Conservation (phyloP, 2,113 vertebrate species). For the Corvus cornix region DNA sequence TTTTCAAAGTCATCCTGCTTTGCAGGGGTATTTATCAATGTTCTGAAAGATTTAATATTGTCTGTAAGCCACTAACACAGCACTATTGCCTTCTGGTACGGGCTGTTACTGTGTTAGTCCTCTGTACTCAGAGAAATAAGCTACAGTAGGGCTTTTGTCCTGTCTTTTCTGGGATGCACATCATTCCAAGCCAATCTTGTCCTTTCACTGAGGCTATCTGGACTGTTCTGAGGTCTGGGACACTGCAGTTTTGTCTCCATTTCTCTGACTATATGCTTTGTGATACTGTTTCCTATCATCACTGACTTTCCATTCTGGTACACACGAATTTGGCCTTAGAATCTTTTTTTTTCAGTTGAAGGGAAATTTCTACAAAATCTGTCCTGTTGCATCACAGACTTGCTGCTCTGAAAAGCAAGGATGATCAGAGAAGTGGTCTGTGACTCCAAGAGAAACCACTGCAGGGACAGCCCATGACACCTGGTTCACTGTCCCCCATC, state of each 20-base stretch:
- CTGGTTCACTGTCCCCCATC: background rate
- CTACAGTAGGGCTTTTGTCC: constrained; percentile 53
- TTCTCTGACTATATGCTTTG: constrained; percentile 59
- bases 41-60: background rate
- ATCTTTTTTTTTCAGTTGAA: background rate
- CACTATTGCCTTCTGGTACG: constrained; percentile 13
- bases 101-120: constrained; percentile 12
- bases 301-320: background rate
- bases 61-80: background rate
- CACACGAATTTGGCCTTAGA: background rate
- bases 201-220: constrained; percentile 12
- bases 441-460: background rate
- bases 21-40: background rate
- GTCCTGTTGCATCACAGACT: background rate
- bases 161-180: constrained; percentile 1
- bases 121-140: constrained; percentile 11
- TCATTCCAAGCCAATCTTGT: constrained; percentile 1
- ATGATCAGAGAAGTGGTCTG: background rate
- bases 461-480: background rate
- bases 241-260: constrained; percentile 56
- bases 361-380: background rate
- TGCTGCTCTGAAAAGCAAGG: background rate
- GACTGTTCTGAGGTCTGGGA: background rate
- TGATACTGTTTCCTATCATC: background rate
- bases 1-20: background rate